These are phyloP conservation scores for Heterotis niloticus DNA, from an alignment of 2,113 vertebrate genomes.

Conservation along the genomic window DNA sequence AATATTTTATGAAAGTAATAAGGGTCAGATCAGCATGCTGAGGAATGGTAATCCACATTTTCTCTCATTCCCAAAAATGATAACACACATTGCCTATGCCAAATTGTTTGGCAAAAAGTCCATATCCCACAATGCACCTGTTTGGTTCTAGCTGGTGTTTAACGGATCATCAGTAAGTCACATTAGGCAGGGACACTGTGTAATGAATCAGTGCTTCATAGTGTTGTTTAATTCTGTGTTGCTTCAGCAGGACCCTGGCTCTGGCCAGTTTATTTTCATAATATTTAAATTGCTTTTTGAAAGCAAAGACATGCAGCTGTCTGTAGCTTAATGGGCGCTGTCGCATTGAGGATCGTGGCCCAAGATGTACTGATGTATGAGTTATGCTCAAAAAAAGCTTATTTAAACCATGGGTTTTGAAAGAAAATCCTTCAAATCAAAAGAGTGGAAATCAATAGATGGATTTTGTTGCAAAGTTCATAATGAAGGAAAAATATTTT, in stretches of 20 bases:
- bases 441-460: background rate
- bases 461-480: background rate
- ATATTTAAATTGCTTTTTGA: background rate
- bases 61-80: constrained; percentile 14
- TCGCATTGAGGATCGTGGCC: background rate
- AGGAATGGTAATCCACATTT: background rate
- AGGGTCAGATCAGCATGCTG: constrained; percentile 25
- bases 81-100: constrained; percentile 12
- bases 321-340: background rate
- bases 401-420: background rate
- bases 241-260: background rate
- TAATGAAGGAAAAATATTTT: too few relatives aligned
- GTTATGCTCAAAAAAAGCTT: background rate
- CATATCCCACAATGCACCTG: constrained; percentile 41
- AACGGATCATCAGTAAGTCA: constrained; percentile 26
- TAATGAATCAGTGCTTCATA: background rate
- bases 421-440: too few relatives aligned
- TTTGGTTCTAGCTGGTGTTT: background rate
- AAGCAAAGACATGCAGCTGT: background rate
- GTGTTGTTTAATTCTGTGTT: background rate
- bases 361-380: too few relatives aligned
- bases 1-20: constrained; percentile 59
- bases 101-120: constrained; percentile 12
- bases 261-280: constrained; percentile 1
- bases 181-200: background rate